A percentile compares a stretch with the other conserved stretches of the same genome.
Conservation (phyloP, 2,888 invertebrate species). For the Zygaena filipendulae region DNA sequence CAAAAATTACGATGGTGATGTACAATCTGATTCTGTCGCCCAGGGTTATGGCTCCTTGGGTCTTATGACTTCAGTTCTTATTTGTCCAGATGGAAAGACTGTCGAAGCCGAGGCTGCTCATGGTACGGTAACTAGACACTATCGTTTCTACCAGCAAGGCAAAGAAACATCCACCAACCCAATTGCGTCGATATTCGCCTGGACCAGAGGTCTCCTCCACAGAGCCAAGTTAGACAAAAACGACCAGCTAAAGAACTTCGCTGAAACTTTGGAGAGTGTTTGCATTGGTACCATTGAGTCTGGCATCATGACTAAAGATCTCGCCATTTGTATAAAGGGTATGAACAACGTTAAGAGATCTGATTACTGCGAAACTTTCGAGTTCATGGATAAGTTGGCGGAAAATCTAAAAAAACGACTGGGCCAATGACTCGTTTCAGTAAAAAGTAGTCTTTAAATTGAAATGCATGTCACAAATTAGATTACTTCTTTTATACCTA, state of each 20-base stretch:
- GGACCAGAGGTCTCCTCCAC: slow-evolving; percentile 94
- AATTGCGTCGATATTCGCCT: slow-evolving; percentile 98
- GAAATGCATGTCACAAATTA: slow-evolving; percentile 19
- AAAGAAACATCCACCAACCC: slow-evolving; percentile 99
- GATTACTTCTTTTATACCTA: slow-evolving; percentile 14
- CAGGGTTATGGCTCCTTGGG: slow-evolving; percentile 97
- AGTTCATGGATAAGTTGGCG: slow-evolving; percentile 94
- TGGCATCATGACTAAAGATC: slow-evolving; percentile 97
- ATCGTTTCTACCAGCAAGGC: slow-evolving; percentile 89
- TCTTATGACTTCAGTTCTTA: slow-evolving; percentile 96
- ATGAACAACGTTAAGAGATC: slow-evolving; percentile 79
- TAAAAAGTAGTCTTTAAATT: slow-evolving; percentile 37
- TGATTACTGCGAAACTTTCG: slow-evolving; percentile 97
- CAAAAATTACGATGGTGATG: slow-evolving; percentile 99
- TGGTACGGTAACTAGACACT: slow-evolving; percentile 95
- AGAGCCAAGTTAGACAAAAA: slow-evolving; percentile 95
- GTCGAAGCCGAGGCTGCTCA: slow-evolving; percentile 99
- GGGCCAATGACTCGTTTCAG: slow-evolving; percentile 52
- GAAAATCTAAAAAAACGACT: slow-evolving; percentile 83
- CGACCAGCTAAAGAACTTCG: slow-evolving; percentile 77
- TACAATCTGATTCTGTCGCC: slow-evolving; percentile 97
- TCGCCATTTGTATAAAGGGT: slow-evolving; percentile 98
- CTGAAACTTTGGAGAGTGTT: slow-evolving; percentile 87
- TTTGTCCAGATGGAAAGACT: slow-evolving; percentile 98
- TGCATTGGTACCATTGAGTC: slow-evolving; percentile 96